Evolutionary conservation across 2,797 vertebrate genomes (phyloP), one percentile per base, ranked within the genome.

Genomic region (Sebastiscus albofasciatus): DNA sequence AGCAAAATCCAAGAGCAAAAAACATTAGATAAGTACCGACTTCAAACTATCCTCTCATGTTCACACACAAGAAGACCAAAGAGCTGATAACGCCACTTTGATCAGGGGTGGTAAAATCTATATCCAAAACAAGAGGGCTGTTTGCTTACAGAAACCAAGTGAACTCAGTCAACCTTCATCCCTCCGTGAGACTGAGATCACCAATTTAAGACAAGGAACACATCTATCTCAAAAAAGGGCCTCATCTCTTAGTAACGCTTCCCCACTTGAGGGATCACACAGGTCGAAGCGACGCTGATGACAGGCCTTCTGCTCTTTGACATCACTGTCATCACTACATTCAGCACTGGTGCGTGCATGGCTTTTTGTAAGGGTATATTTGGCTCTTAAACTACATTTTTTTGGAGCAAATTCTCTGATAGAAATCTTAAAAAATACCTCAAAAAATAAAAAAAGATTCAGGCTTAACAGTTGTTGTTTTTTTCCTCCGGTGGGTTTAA

Each of bases 201-300:
- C 70, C 69, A 39, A 31, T 84, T 89, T 77, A 27, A 71, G 65
- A 81, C 80, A 29, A 62, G 72, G 67, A 88, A 80, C 58, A 68
- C 64, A 81, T 62, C 58, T 81, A 86, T 73, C 60, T 91, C 24
- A 73, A 86, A 52, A 46, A 90, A 75, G 77, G 71, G 67, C 81
- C 77, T 80, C 81, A 78, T 83, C 80, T 86, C 87, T 77, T 87
- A 29, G 74, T 77, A 80, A 83, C 78, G 46, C 85, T 80, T 20
- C 46, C 72, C 54, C 65, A 67, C 78, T 90, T 81, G 76, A 87
- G 79, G 70, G 80, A 84, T 92, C 87, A 80, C 66, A 88, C 75
- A 85, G 87, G 84, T 87, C 86, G 73, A 42, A 46, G 77, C 87
- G 87, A 86, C 59, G 56, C 77, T 85, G 88, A 91, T 88, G 92